phyloP scores from a whole-genome alignment of 2,888 invertebrate genomes.

The Drosophila ustulata region DNA sequence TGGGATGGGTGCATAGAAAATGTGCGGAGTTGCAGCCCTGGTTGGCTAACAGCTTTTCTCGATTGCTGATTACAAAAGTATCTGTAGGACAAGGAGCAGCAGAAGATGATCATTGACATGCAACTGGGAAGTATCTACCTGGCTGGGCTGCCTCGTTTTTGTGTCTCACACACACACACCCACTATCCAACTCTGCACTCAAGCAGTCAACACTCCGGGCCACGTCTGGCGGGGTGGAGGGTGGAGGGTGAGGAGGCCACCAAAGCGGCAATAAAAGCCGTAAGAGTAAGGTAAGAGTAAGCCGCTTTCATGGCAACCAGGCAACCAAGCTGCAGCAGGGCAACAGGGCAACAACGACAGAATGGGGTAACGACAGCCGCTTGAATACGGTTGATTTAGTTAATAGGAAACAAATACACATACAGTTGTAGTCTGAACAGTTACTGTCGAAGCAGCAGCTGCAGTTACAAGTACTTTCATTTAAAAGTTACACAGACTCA shows the following conservation, averaged over 20 bases:
- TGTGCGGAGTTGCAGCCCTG: constrained; percentile 44
- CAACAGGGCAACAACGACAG: neutral
- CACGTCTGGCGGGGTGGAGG: constrained; percentile 36
- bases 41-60: constrained; percentile 50
- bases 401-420: constrained; percentile 69
- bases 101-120: constrained; percentile 60
- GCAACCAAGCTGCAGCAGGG: neutral
- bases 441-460: constrained; percentile 9
- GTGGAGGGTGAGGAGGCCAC: neutral
- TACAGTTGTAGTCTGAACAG: constrained; percentile 11
- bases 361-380: constrained; percentile 35
- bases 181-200: constrained; percentile 42
- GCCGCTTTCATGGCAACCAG: constrained; percentile 53
- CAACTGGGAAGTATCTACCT: constrained; percentile 56
- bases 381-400: constrained; percentile 71
- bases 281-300: constrained; percentile 55
- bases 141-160: constrained; percentile 25
- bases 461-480: constrained; percentile 35
- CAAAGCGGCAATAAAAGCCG: constrained; percentile 58
- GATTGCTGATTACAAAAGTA: constrained; percentile 67
- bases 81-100: constrained; percentile 50
- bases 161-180: constrained; percentile 14
- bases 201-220: constrained; percentile 59
- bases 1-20: neutral
- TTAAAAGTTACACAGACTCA: constrained; percentile 25